Evolutionary conservation across 2,888 invertebrate species (phyloP).

Genomic region (Lepidochitona cinerea): DNA sequence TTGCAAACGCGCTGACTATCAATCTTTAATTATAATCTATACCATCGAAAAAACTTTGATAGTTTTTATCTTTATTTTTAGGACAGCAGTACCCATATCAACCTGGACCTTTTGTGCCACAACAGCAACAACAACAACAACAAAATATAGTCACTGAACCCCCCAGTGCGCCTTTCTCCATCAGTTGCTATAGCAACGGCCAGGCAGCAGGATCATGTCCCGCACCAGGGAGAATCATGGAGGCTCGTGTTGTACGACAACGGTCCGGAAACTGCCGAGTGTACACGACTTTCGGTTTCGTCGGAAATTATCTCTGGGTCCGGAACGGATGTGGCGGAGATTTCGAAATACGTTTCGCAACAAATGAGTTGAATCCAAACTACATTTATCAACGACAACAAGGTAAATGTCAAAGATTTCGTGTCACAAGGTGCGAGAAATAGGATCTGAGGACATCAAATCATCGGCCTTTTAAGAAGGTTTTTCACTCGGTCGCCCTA

Average conservation of each 20-base stretch:
- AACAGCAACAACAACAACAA: background rate
- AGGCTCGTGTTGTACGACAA: background rate
- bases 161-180: background rate
- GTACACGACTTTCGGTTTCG: background rate
- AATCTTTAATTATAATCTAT: too few species aligned
- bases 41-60: too few species aligned
- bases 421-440: too few species aligned
- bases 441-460: too few species aligned
- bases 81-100: background rate
- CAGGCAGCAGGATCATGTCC: background rate
- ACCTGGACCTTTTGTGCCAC: background rate
- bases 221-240: background rate
- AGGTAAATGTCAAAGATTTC: background rate
- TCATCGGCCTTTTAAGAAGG: too few species aligned
- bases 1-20: too few species aligned
- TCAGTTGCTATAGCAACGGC: background rate
- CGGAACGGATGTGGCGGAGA: background rate
- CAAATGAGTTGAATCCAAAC: background rate
- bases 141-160: background rate
- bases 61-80: background rate
- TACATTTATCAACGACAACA: background rate
- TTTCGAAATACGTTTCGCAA: background rate
- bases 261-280: background rate
- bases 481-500: too few species aligned
- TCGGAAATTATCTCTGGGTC: slow-evolving; percentile 2